Conservation (phyloP, 2,113 vertebrate genomes). For the Neogobius melanostomus region DNA sequence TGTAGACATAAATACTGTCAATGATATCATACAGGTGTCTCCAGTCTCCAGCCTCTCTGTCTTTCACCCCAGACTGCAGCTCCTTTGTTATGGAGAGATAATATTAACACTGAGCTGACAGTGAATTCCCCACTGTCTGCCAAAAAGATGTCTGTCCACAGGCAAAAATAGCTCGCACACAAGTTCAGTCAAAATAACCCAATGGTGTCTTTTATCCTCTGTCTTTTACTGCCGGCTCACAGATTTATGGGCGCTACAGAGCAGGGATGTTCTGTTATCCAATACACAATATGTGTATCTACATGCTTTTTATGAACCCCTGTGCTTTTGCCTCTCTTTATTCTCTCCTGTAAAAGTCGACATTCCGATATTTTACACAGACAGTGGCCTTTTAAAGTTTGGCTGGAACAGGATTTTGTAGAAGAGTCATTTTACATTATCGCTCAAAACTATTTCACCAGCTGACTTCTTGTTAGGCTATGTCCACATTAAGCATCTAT, state of each 20-base stretch:
- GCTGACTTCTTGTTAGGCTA: background rate
- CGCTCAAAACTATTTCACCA: conserved; percentile 31
- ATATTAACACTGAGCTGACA: conserved; percentile 54
- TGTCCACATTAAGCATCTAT: background rate
- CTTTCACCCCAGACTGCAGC: conserved; percentile 39
- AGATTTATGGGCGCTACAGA: conserved; percentile 61
- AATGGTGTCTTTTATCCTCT: conserved; percentile 55
- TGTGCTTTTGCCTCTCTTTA: conserved; percentile 56
- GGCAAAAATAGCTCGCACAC: conserved; percentile 46
- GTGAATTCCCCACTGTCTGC: conserved; percentile 44
- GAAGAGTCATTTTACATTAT: conserved; percentile 19
- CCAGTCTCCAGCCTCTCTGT: conserved; percentile 44
- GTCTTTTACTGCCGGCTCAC: conserved; percentile 37
- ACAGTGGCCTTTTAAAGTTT: conserved; percentile 51
- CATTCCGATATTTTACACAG: conserved; percentile 63
- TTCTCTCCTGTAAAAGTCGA: conserved; percentile 58
- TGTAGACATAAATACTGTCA: conserved; percentile 17
- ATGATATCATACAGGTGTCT: conserved; percentile 53
- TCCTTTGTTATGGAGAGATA: conserved; percentile 54
- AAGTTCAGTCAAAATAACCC: conserved; percentile 66
- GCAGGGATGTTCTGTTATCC: conserved; percentile 57
- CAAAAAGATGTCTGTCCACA: conserved; percentile 47
- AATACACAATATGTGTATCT: conserved; percentile 63
- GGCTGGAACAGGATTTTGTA: conserved; percentile 30
- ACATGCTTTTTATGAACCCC: conserved; percentile 60